phyloP scores from a whole-genome alignment of 2,113 vertebrate species.

The Triplophysa tibetana region DNA sequence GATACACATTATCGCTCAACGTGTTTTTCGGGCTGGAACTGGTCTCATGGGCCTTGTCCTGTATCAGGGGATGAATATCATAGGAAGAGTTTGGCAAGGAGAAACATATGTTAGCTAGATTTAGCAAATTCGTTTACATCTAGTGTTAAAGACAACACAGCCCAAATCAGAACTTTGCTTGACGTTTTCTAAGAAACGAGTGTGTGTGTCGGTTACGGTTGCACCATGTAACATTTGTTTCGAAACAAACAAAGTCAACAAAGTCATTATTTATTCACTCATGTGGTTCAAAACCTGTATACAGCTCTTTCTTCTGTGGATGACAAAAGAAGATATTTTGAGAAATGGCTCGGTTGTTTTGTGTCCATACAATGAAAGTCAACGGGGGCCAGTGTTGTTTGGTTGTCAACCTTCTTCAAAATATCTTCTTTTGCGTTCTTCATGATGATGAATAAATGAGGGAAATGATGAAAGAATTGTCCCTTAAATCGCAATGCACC shows the following conservation, averaged over 20 bases:
- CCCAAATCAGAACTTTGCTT: neutral
- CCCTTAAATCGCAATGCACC: too few species aligned
- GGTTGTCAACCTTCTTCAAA: too few species aligned
- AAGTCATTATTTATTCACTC: neutral
- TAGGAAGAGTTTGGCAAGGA: neutral
- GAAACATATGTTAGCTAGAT: neutral
- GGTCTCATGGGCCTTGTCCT: neutral
- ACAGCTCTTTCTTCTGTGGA: too few species aligned
- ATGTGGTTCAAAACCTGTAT: too few species aligned
- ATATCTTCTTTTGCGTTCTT: too few species aligned
- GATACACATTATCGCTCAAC: neutral
- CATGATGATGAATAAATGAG: too few species aligned
- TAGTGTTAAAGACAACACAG: neutral
- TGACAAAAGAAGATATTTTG: too few species aligned
- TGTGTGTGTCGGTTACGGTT: neutral
- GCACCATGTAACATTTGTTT: neutral
- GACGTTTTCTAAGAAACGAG: slow-evolving; percentile 4
- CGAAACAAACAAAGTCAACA: too few species aligned
- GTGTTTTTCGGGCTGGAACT: neutral
- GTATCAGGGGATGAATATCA: slow-evolving; percentile 9
- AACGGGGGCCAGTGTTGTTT: too few species aligned
- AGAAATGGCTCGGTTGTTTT: too few species aligned
- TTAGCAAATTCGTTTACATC: neutral
- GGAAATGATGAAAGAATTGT: too few species aligned
- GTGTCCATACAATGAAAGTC: too few species aligned